Conservation (phyloP, 2,888 invertebrate species). For the Peribatodes rhomboidaria region DNA sequence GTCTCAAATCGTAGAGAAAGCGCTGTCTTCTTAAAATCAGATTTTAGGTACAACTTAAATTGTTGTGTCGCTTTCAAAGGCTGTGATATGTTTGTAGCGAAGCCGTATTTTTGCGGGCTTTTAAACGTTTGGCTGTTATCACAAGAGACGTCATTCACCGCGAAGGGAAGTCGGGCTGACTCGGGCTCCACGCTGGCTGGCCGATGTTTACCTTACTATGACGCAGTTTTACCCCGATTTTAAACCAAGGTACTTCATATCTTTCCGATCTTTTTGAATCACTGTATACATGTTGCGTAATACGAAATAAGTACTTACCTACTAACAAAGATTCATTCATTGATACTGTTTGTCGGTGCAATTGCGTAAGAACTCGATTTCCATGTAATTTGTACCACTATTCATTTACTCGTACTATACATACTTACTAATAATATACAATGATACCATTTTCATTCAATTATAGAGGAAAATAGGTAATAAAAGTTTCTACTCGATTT, state of each 20-base stretch:
- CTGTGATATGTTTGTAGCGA: conserved; percentile 52
- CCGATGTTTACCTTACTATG: conserved; percentile 43
- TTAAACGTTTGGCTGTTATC: conserved; percentile 64
- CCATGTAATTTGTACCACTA: conserved; percentile 33
- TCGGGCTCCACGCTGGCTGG: conserved; percentile 54
- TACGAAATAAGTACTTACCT: too few species aligned
- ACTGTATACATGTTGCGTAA: conserved; percentile 12
- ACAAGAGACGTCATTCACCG: conserved; percentile 54
- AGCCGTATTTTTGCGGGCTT: conserved; percentile 50
- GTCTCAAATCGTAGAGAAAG: neutral
- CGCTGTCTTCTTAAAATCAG: neutral
- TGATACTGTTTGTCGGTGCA: conserved; percentile 14
- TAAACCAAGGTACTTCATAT: neutral
- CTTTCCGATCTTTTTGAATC: conserved; percentile 21
- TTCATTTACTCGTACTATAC: too few species aligned
- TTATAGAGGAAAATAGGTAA: neutral
- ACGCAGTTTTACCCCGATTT: conserved; percentile 31
- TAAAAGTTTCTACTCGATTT: neutral
- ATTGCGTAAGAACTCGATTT: conserved; percentile 17
- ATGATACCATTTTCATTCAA: conserved; percentile 1
- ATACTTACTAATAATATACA: too few species aligned
- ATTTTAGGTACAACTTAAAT: neutral
- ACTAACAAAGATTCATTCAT: conserved; percentile 30
- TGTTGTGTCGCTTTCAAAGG: conserved; percentile 36
- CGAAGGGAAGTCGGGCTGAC: conserved; percentile 38